Conservation (phyloP, 2,888 invertebrate species). For the Pomacea canaliculata region DNA sequence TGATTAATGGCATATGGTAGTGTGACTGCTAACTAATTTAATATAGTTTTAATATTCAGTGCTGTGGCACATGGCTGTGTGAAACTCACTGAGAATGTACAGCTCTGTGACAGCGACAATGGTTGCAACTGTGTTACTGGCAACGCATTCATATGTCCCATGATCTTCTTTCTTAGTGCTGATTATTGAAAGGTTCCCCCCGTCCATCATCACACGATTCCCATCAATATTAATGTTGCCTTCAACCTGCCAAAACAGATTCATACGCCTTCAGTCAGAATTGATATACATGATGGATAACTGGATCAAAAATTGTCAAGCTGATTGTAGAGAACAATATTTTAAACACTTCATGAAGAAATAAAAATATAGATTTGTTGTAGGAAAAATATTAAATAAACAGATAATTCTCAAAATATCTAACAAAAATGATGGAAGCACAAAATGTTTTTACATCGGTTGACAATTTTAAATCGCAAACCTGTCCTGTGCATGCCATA, state of each 20-base stretch:
- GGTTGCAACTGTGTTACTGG: constrained; percentile 95
- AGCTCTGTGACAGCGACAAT: constrained; percentile 80
- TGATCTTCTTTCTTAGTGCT: constrained; percentile 83
- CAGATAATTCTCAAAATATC: too few species aligned
- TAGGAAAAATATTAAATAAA: too few species aligned
- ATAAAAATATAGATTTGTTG: too few species aligned
- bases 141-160: constrained; percentile 95
- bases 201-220: constrained; percentile 72
- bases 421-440: too few species aligned
- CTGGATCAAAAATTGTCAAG: not conserved
- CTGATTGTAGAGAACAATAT: not conserved
- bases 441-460: too few species aligned
- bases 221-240: constrained; percentile 73
- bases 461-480: too few species aligned
- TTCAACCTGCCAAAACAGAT: constrained; percentile 76
- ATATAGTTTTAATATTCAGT: not conserved
- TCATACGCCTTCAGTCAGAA: too few species aligned
- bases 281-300: too few species aligned
- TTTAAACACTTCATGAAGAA: not conserved
- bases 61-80: not conserved
- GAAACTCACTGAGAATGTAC: constrained; percentile 60
- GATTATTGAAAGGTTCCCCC: constrained; percentile 92
- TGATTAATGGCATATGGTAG: too few species aligned
- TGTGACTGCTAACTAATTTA: not conserved
- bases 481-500: too few species aligned